Evolutionary conservation across 1,140 invertebrate species (phyloP).

Genomic region (Holotrichia oblita): DNA sequence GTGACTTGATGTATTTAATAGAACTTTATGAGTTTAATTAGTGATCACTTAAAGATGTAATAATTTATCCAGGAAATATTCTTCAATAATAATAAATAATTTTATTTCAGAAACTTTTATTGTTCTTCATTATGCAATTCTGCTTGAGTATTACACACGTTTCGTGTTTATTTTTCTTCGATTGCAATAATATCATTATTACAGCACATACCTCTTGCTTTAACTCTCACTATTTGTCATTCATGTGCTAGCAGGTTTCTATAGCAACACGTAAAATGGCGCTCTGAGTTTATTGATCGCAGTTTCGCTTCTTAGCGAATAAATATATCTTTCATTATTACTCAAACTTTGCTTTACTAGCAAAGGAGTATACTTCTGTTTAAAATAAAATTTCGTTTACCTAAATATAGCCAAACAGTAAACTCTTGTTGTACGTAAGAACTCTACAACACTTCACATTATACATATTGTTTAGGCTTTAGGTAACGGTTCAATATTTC

Average conservation of each 20-base stretch:
- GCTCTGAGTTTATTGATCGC: constrained; percentile 28
- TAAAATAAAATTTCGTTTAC: background rate
- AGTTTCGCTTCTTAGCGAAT: background rate
- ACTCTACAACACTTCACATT: background rate
- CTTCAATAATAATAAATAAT: too few relatives aligned
- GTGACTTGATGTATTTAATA: too few relatives aligned
- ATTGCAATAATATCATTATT: too few relatives aligned
- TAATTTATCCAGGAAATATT: too few relatives aligned
- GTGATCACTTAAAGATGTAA: too few relatives aligned
- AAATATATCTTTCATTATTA: background rate
- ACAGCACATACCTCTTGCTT: background rate
- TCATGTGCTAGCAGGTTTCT: background rate
- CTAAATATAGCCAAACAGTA: background rate
- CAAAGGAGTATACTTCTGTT: background rate
- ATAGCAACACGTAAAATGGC: constrained; percentile 42
- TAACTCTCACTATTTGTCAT: background rate
- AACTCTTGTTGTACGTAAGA: background rate
- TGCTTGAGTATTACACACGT: too few relatives aligned
- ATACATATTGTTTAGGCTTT: background rate
- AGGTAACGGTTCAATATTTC: constrained; percentile 17
- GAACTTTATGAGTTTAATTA: too few relatives aligned
- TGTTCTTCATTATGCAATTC: too few relatives aligned
- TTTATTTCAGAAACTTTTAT: too few relatives aligned
- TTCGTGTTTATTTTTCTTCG: too few relatives aligned
- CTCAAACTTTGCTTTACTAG: background rate